phyloP scores from a whole-genome alignment of 1,140 invertebrate species.

The Cydia pomonella region DNA sequence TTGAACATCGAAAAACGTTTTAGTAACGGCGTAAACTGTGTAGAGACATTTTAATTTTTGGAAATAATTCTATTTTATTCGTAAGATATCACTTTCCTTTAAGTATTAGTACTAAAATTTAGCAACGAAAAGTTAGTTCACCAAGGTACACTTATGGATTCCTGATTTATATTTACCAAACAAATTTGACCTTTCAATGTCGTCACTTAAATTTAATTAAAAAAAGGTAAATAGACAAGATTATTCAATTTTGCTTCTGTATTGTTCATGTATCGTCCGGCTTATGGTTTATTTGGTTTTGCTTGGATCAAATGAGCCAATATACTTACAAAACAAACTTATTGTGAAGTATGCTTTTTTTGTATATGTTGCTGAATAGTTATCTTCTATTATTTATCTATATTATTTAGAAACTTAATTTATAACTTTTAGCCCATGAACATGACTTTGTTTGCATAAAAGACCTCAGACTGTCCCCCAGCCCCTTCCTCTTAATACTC shows the following conservation, averaged over 20 bases:
- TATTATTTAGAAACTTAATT: not conserved
- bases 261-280: not conserved
- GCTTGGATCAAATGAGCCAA: not conserved
- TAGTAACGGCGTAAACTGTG: not conserved
- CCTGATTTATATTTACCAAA: not conserved
- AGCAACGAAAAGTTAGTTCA: not conserved
- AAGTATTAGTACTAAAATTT: not conserved
- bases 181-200: constrained; percentile 31
- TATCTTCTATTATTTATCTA: no score
- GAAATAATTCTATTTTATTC: not conserved
- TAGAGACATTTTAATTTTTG: not conserved
- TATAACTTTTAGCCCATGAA: not conserved
- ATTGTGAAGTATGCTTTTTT: not conserved
- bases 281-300: not conserved
- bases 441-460: no score
- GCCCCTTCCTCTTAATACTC: no score
- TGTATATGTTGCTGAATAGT: not conserved
- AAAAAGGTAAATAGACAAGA: constrained; percentile 21
- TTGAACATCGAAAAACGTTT: not conserved
- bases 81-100: not conserved
- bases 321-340: not conserved
- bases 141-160: not conserved
- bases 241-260: not conserved
- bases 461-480: no score
- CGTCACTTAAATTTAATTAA: constrained; percentile 13